phyloP scores from a whole-genome alignment of 2,797 vertebrate species.

The Clamator glandarius region DNA sequence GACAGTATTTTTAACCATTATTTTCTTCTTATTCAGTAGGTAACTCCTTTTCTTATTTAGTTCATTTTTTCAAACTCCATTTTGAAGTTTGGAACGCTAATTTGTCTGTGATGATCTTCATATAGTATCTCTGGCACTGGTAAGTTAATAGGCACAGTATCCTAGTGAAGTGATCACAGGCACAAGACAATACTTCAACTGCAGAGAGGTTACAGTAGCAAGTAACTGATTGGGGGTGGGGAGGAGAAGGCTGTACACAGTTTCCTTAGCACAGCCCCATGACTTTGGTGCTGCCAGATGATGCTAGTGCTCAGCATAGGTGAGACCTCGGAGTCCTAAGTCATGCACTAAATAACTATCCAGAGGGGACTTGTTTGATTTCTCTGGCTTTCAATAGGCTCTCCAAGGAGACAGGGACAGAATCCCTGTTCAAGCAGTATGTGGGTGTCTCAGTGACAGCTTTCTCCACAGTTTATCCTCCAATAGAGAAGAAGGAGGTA shows the following conservation, averaged over 20 bases:
- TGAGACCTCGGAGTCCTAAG: neutral
- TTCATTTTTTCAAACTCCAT: neutral
- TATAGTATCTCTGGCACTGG: neutral
- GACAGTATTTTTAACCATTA: neutral
- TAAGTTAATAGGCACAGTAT: neutral
- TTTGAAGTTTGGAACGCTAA: neutral
- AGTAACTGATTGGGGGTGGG: neutral
- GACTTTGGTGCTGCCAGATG: neutral
- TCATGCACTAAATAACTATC: neutral
- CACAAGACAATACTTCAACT: neutral
- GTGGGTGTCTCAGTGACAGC: neutral
- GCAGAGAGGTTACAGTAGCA: neutral
- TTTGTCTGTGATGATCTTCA: neutral
- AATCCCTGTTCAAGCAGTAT: neutral
- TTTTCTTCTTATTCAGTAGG: neutral
- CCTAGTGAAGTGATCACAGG: neutral
- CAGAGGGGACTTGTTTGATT: neutral
- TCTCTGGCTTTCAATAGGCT: neutral
- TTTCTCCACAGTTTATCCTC: neutral
- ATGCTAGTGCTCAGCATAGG: neutral
- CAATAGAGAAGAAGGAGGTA: neutral
- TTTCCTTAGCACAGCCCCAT: neutral
- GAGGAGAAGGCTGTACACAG: neutral
- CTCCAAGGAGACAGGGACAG: neutral
- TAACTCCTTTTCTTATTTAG: neutral